phyloP scores from a whole-genome alignment of 1,140 invertebrate genomes.

The Calephelis nemesis region DNA sequence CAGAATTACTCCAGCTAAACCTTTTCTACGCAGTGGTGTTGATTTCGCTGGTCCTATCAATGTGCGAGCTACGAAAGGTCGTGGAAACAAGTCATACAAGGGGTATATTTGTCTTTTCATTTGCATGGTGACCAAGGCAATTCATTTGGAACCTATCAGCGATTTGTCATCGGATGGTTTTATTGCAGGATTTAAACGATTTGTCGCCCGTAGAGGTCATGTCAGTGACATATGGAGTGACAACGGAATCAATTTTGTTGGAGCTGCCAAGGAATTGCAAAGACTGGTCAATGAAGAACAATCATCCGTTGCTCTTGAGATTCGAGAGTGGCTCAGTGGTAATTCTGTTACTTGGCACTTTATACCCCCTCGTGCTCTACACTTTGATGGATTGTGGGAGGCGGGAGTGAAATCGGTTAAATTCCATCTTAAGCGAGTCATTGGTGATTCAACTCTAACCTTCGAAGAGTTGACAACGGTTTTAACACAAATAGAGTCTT shows the following conservation, averaged over 20 bases:
- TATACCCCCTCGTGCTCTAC: neutral
- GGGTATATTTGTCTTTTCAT: constrained; percentile 8
- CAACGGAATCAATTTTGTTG: constrained; percentile 11
- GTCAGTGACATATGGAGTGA: constrained; percentile 1
- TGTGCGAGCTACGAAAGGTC: neutral
- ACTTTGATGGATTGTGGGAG: neutral
- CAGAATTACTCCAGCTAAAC: constrained; percentile 1
- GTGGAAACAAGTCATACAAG: neutral
- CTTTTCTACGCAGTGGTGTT: neutral
- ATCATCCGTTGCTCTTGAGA: neutral
- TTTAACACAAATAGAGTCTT: neutral
- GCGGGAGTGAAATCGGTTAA: neutral
- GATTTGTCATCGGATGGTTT: neutral
- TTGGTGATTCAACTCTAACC: neutral
- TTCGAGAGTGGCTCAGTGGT: neutral
- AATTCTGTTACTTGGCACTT: neutral
- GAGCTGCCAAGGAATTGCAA: neutral
- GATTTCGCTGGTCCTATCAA: constrained; percentile 14
- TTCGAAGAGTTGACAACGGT: neutral
- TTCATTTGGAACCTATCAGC: constrained; percentile 5
- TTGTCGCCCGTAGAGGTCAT: neutral
- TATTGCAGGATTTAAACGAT: constrained; percentile 3
- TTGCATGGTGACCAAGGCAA: constrained; percentile 1
- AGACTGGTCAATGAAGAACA: neutral
- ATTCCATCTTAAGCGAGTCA: neutral